A percentile compares a stretch with the other conserved stretches of the same genome.
These are phyloP conservation scores for Rhizoglyphus robini DNA, from an alignment of 1,140 invertebrate species.

Conservation along the genomic window DNA sequence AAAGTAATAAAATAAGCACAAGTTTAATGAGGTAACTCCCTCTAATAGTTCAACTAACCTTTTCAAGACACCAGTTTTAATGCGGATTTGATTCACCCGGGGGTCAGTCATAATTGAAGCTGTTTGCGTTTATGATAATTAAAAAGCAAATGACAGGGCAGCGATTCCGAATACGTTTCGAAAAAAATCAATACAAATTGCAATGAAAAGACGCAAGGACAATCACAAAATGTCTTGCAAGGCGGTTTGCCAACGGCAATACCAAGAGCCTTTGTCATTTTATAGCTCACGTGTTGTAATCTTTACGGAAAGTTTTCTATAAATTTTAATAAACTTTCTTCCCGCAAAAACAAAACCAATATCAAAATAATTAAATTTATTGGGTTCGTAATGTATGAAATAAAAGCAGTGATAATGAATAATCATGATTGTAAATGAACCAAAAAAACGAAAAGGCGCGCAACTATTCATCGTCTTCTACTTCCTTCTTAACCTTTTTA, in stretches of 20 bases:
- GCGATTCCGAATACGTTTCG: not conserved
- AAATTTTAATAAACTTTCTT: too few relatives aligned
- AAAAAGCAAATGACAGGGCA: not conserved
- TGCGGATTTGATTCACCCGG: constrained; percentile 24
- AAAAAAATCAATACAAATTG: too few relatives aligned
- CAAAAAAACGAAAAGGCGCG: not conserved
- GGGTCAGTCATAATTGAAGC: constrained; percentile 22
- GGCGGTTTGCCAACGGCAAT: not conserved
- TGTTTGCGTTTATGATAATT: not conserved
- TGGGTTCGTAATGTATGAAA: too few relatives aligned
- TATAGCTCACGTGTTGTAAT: not conserved
- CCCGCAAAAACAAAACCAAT: too few relatives aligned
- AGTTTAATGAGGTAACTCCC: too few relatives aligned
- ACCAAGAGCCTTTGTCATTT: not conserved
- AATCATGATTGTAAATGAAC: not conserved
- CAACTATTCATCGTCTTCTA: not conserved
- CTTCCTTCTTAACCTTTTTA: constrained; percentile 28
- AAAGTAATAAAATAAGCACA: not conserved
- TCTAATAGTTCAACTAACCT: constrained; percentile 21
- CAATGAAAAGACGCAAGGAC: too few relatives aligned
- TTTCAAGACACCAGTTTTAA: constrained; percentile 25
- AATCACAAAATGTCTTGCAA: not conserved
- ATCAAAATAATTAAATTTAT: not conserved
- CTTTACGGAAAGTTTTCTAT: too few relatives aligned
- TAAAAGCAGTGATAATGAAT: too few relatives aligned